Evolutionary conservation across 1,140 invertebrate species (phyloP).

Genomic region (Temnothorax longispinosus): DNA sequence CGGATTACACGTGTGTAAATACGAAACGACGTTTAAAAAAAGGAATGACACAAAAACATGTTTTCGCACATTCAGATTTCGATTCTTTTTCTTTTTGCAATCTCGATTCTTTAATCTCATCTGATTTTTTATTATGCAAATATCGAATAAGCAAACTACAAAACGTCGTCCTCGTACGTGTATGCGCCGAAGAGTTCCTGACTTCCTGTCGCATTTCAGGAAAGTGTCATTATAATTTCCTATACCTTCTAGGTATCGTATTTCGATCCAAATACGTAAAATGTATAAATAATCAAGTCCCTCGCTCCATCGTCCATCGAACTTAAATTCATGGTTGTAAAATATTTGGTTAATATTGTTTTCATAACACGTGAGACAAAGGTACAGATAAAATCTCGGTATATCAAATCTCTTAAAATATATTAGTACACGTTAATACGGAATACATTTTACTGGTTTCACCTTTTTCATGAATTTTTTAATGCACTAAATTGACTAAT

Average conservation of each 20-base stretch:
- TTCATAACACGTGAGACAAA: not conserved
- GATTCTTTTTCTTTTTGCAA: not conserved
- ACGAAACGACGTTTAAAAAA: conserved; percentile 15
- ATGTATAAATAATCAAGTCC: conserved; percentile 48
- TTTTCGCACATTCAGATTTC: conserved; percentile 17
- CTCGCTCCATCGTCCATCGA: conserved; percentile 44
- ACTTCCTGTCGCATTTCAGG: conserved; percentile 73
- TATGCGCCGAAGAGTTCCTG: conserved; percentile 80
- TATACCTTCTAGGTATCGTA: conserved; percentile 66
- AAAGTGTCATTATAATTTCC: conserved; percentile 74
- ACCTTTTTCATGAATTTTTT: conserved; percentile 24
- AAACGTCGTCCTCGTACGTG: conserved; percentile 77
- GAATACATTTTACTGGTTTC: not conserved
- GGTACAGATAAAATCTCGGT: not conserved
- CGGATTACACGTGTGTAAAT: conserved; percentile 28
- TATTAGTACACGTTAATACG: not conserved
- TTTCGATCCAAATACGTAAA: conserved; percentile 70
- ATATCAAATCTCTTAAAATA: not conserved
- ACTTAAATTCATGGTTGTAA: conserved; percentile 2
- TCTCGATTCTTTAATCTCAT: not conserved
- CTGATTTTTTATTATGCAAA: not conserved
- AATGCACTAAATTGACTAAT: conserved; percentile 2
- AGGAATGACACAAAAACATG: not conserved
- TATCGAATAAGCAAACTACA: not conserved
- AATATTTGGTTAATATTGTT: conserved; percentile 25